Evolutionary conservation across 2,113 vertebrate genomes (phyloP).

Genomic region (Passer montanus): DNA sequence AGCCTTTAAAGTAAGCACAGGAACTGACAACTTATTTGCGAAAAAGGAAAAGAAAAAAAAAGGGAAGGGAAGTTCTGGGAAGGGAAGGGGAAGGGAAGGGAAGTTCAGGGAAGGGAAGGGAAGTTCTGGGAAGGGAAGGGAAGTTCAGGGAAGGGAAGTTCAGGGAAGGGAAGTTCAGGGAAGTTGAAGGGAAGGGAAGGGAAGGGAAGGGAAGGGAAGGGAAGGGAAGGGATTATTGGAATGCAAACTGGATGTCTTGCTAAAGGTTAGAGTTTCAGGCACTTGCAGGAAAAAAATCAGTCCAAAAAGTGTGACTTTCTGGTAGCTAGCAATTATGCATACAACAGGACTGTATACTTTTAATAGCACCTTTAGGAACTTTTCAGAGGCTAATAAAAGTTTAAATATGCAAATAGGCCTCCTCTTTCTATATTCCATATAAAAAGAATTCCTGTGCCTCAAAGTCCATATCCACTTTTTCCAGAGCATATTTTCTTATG

Average conservation of each 20-base stretch:
- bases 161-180: background rate
- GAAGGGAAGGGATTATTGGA: background rate
- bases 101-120: rapidly evolving
- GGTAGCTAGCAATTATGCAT: background rate
- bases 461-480: background rate
- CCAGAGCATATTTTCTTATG: background rate
- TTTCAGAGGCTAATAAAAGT: background rate
- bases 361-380: background rate
- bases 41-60: no score
- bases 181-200: no score
- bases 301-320: background rate
- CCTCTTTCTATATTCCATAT: background rate
- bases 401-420: background rate
- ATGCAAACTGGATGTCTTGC: background rate
- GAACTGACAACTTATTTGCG: no score
- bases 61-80: no score
- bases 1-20: background rate
- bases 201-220: rapidly evolving
- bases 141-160: background rate
- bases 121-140: rapidly evolving
- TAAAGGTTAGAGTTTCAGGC: background rate
- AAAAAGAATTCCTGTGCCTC: background rate
- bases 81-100: rapidly evolving
- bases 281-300: background rate
- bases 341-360: background rate